Base-by-base conservation (phyloP, 1,140 invertebrate genomes). In the Maconellicoccus hirsutus region DNA sequence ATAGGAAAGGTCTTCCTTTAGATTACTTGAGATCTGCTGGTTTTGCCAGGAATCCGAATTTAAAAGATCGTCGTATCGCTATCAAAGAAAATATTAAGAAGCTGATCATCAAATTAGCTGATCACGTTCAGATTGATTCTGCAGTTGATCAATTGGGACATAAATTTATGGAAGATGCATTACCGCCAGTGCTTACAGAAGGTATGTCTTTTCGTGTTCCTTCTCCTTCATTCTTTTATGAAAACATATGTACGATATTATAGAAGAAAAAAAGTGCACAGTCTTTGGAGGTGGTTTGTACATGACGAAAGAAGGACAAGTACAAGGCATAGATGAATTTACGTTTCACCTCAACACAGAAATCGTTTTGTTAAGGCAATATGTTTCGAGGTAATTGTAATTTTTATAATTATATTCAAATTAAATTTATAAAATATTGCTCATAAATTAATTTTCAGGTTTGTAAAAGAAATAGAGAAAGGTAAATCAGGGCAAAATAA, bases 161-260 rank as follows among this genome's bases (percentile, higher is more conserved):
- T 86, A 1, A 92, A 89, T 75, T 92, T 89, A 73, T 88, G 96
- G 73, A 88, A 75, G 90, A 93, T 79, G 89, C 88, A n/a, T 77
- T 98, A 66, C 95, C 95, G 1, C 94, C 94, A 0, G 81, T 86
- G 39, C 77, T 96, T 0, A 82, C 80, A 52, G 78, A 84, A 74
- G 78, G 84, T 85, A 77, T 59, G 27, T 70, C 69, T 71, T 33
- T 69, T n/a, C 27, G 22, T 16, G 29, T 16, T 71, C 29, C 7
- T 22, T 52, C 42, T 16, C 42, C 2, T 8, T 16, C n/a, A 52
- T 52, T 52, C 10, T 6, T 33, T 2, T 52, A 22, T 33, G 6
- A n/a, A n/a, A 22, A 6, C 27, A 10, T n/a, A 21, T 14, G 33
- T 52, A 2, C n/a, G 42, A 8, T 52, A 2, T 70, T 70, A 25